Percentiles rank a stretch among this genome's conserved stretches.
Evolutionary conservation across 2,113 vertebrate genomes (phyloP).

Genomic region (Limanda limanda): DNA sequence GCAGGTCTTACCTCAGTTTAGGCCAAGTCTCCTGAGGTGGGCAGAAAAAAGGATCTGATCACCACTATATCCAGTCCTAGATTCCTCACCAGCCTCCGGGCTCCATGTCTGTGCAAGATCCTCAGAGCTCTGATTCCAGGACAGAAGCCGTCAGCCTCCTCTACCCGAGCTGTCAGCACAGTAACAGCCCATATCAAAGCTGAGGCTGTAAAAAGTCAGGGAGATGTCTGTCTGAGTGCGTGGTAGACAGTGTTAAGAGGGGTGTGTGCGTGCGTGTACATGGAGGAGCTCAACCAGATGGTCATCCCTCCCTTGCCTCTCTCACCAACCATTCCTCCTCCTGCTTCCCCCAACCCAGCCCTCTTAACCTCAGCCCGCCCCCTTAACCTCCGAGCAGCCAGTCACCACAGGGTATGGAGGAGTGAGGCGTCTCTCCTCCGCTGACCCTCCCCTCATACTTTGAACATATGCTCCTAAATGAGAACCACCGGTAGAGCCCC

Average conservation of each 20-base stretch:
- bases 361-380: constrained; percentile 68
- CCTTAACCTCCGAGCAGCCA: constrained; percentile 73
- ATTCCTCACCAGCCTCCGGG: constrained; percentile 59
- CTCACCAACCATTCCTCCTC: constrained; percentile 48
- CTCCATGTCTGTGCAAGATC: constrained; percentile 63
- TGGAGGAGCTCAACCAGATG: constrained; percentile 78
- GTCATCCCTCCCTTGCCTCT: constrained; percentile 65
- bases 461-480: constrained; percentile 71
- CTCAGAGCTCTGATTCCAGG: constrained; percentile 67
- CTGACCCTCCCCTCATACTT: constrained; percentile 66
- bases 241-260: constrained; percentile 59
- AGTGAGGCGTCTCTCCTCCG: constrained; percentile 51
- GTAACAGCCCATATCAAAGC: constrained; percentile 72
- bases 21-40: constrained; percentile 51
- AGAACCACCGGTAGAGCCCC: constrained; percentile 55
- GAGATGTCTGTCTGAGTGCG: constrained; percentile 62
- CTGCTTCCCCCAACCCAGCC: background rate
- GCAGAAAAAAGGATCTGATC: constrained; percentile 50
- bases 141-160: constrained; percentile 57
- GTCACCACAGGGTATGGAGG: constrained; percentile 55
- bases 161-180: constrained; percentile 61
- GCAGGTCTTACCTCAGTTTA: constrained; percentile 69
- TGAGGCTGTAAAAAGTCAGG: constrained; percentile 50
- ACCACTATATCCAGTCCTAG: constrained; percentile 59
- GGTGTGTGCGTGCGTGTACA: constrained; percentile 60